phyloP scores from a whole-genome alignment of 2,797 vertebrate species.

The Bufotes viridis region DNA sequence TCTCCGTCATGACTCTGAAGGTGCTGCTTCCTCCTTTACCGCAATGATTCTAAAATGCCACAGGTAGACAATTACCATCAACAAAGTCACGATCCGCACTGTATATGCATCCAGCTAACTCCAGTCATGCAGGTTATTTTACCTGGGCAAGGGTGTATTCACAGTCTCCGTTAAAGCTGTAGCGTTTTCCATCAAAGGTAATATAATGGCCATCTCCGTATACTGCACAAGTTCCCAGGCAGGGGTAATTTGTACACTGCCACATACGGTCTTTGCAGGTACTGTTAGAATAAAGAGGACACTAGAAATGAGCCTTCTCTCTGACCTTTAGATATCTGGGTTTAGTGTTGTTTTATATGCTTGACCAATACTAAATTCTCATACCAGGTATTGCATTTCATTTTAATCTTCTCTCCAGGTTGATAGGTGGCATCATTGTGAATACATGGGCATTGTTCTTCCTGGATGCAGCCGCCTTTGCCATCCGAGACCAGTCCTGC shows the following conservation, averaged over 20 bases:
- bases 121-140: background rate
- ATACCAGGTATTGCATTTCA: slow-evolving; percentile 93
- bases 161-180: slow-evolving; percentile 87
- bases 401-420: slow-evolving; percentile 80
- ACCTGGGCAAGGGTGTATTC: slow-evolving; percentile 92
- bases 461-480: slow-evolving; percentile 78
- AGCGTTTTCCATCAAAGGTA: slow-evolving; percentile 90
- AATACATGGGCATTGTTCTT: slow-evolving; percentile 82
- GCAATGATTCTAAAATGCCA: slow-evolving; percentile 80
- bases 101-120: background rate
- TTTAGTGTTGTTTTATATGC: background rate
- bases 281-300: too few relatives aligned
- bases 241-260: slow-evolving; percentile 80
- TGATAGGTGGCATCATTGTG: slow-evolving; percentile 83
- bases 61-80: too few relatives aligned
- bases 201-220: slow-evolving; percentile 91
- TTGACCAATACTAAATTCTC: slow-evolving; percentile 47
- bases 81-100: too few relatives aligned
- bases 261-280: slow-evolving; percentile 82
- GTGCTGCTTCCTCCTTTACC: slow-evolving; percentile 68
- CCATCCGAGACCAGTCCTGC: slow-evolving; percentile 80
- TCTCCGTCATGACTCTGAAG: slow-evolving; percentile 89
- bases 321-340: too few relatives aligned
- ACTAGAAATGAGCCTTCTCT: too few relatives aligned
- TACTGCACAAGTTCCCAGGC: slow-evolving; percentile 82